Evolutionary conservation across 2,888 invertebrate species (phyloP).

Genomic region (Metacarcinus magister): DNA sequence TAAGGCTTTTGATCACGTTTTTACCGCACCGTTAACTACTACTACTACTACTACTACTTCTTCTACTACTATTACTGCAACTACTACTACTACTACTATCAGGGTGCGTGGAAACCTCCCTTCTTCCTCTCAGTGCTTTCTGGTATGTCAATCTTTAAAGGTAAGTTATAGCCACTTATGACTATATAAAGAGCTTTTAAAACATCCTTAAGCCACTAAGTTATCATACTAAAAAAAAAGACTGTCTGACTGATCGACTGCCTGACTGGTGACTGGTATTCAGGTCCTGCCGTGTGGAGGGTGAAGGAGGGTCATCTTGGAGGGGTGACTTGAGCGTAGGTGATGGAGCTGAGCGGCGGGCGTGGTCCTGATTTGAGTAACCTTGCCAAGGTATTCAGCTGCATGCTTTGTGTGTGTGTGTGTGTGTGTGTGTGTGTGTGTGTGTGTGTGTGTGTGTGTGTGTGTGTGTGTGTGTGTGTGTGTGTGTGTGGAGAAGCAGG

Average conservation of each 20-base stretch:
- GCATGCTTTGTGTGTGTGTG: constrained; percentile 3
- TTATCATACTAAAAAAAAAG: neutral
- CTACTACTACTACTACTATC: neutral
- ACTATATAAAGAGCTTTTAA: too few species aligned
- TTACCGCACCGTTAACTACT: neutral
- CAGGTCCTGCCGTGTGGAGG: neutral
- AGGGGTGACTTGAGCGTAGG: neutral
- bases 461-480: neutral
- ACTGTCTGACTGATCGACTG: neutral
- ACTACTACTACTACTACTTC: neutral
- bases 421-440: constrained; percentile 38
- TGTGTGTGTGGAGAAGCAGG: constrained; percentile 6
- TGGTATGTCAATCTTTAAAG: neutral
- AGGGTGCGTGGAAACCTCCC: neutral
- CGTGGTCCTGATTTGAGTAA: constrained; percentile 44
- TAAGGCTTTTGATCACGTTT: neutral
- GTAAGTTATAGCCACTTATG: neutral
- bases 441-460: constrained; percentile 14
- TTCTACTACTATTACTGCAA: neutral
- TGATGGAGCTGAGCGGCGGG: neutral
- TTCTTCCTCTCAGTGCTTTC: neutral
- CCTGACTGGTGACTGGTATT: too few species aligned
- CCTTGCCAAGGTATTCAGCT: neutral
- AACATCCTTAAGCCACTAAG: too few species aligned
- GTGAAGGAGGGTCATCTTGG: neutral